Evolutionary conservation across 2,113 vertebrate species (phyloP), one percentile per base, ranked within the genome.

Genomic region (Oophaga pumilio): DNA sequence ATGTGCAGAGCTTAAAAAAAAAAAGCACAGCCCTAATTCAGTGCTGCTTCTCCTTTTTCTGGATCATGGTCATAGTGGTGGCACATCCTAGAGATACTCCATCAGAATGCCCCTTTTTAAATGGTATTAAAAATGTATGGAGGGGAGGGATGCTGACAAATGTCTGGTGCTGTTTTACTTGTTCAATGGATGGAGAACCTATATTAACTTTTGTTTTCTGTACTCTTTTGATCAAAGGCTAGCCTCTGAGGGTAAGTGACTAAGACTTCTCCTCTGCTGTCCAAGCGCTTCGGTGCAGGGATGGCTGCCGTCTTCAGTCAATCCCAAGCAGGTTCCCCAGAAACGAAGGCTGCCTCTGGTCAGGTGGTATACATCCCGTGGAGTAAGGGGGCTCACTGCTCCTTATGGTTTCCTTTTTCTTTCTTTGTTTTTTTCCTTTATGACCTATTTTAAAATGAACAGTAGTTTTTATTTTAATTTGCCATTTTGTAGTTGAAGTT

Each of bases 161-260:
- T 95, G 93, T 96, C 94, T 96, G 95, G 95, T 95, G 94, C 93
- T 96, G 22, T 91, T 43, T 95, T 92, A 92, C 60, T 74, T 1
- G 26, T 74, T 60, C 28, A 90, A 92, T 94, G 81, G 81, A 87
- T 88, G 89, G 95, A 96, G 95, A 96, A 94, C 95, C 95, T 90
- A 85, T 95, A 95, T 96, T 96, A 95, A 96, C 95, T 95, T 94
- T 93, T 94, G 93, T 96, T 96, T 95, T 96, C 95, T 96, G 94
- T 96, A 95, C 95, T 96, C 95, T 96, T 96, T 96, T 94, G 92
- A 96, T 96, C 95, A 91, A 96, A 96, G 95, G 95, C 95, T 95
- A 96, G 95, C 95, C 95, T 95, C 95, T 95, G 95, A 96, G 95
- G 95, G 95, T 96, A 96, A 96, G 95, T 96, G 95, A 95, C 95